Conservation (phyloP, 2,113 vertebrate species). For the Urocitellus parryii region DNA sequence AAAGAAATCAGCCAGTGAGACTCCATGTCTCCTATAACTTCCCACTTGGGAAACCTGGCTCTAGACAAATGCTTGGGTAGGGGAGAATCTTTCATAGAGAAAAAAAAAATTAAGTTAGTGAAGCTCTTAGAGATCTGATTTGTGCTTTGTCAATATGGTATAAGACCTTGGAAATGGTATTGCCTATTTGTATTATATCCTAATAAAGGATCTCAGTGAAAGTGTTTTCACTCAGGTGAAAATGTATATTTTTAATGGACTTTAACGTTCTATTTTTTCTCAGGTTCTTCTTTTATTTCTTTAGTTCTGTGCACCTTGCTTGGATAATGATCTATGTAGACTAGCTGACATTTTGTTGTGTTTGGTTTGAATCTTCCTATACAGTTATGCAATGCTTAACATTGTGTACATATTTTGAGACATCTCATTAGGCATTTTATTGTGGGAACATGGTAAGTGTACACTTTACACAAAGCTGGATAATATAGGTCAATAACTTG, state of each 20-base stretch:
- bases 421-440: background rate
- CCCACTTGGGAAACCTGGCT: background rate
- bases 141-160: background rate
- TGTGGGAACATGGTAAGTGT: background rate
- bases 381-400: background rate
- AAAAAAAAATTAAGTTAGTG: background rate
- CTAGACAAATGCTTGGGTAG: background rate
- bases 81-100: background rate
- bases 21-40: background rate
- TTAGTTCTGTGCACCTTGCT: background rate
- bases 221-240: background rate
- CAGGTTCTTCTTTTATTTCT: background rate
- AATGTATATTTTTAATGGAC: background rate
- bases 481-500: background rate
- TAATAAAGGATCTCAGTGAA: background rate
- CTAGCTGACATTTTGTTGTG: background rate
- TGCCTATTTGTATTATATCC: background rate
- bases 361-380: background rate
- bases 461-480: background rate
- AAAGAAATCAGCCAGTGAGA: background rate
- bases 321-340: slow-evolving; percentile 5
- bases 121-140: slow-evolving; percentile 5
- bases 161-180: background rate
- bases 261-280: slow-evolving; percentile 15
- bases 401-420: background rate